Evolutionary conservation across 2,113 vertebrate genomes (phyloP), one percentile per base, ranked within the genome.

Genomic region (Aegithalos caudatus): DNA sequence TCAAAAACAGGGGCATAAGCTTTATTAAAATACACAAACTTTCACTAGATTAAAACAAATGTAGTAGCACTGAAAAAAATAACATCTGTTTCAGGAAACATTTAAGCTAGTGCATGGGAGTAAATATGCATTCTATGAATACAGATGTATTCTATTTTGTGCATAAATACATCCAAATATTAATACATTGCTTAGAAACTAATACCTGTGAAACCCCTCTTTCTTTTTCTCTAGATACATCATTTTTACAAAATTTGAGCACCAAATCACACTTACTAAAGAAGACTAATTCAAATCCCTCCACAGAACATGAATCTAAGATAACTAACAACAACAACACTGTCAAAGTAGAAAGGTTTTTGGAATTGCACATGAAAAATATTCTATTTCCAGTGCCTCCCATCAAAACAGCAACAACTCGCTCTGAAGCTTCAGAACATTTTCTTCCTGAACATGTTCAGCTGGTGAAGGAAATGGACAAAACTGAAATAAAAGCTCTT

Each of bases 351-450:
- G 94, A 98, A 61, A 89, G 11, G 12, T 97, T 97, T 84, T 53
- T 97, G 38, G 94, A 97, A 48, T 97, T 96, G 96, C 98, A 98
- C 50, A 98, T 98, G 97, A 97, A 98, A 53, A 98, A 98, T 65
- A 98, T 98, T 90, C 66, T 92, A 4, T 91, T 79, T 23, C 62
- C 94, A 19, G 37, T 92, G 51, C 98, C 98, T 69, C 77, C 96
- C 31, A 53, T 98, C 40, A 97, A 85, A 92, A 97, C 97, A 25
- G 97, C 96, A 64, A 25, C 60, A 73, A 64, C 93, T 53, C 87
- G 96, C 24, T 94, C 91, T 61, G 54, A 92, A 89, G 90, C 45
- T 12, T 83, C 94, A 64, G 51, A 86, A 73, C 35, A 24, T 12
- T 54, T 95, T 24, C 95, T 98, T 3, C 90, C 97, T 8, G 65